Base-by-base conservation (phyloP, 2,888 invertebrate species). In the Tholera decimalis region DNA sequence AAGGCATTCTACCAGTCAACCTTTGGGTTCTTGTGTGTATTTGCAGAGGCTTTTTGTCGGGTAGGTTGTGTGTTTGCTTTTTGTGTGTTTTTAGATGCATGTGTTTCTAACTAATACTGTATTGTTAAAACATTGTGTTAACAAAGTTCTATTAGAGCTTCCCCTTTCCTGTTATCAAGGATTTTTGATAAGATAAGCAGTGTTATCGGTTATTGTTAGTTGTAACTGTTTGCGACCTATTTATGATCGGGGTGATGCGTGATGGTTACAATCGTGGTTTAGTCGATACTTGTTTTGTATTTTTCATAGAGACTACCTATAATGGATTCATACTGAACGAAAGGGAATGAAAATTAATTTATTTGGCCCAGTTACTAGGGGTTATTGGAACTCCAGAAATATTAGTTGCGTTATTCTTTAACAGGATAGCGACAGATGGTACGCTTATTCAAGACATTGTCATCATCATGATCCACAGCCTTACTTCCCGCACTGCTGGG, bases 171-270 rank as follows among this genome's bases (percentile, higher is more conserved):
- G 43, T 33, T 60, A 65, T 58, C 57, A 22, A 26, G 9, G 18
- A 49, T 49, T 51, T n/a, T 15, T 51, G 69, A 70, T 70, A 57
- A 69, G 69, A 69, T 63, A 63, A 49, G 15, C 22, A 35, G 13
- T 15, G 1, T 39, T 64, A 70, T 70, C 70, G 28, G 24, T 54
- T 18, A 30, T 7, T 54, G 53, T 35, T 64, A 24, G 44, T 51
- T 28, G 22, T 35, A 41, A 67, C 41, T 9, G 41, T 60, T 53
- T 13, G 18, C n/a, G 18, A 18, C 51, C 51, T 13, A 5, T 49
- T 37, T 13, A 6, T 7, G 26, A 47, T 28, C 15, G 68, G 53
- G 37, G 15, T 18, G 18, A 37, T 9, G 22, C 9, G n/a, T 22
- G 24, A 35, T 24, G 30, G 15, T 9, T 46, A n/a, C 6, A 11